These are phyloP conservation scores for Sorex fumeus DNA, from an alignment of 2,113 vertebrate species.

Conservation along the genomic window DNA sequence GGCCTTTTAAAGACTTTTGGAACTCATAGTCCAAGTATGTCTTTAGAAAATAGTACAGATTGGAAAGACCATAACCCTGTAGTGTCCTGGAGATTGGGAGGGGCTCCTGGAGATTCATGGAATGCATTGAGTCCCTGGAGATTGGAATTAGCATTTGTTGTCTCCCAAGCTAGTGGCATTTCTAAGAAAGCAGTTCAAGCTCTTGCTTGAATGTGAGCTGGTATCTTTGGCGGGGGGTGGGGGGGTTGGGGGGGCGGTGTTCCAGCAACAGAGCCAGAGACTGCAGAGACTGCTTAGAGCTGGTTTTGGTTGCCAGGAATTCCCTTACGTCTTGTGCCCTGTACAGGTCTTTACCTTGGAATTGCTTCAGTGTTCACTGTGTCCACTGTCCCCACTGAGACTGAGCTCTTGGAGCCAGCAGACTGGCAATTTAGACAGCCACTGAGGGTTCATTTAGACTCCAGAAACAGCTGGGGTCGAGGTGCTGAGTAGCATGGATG, in stretches of 20 bases:
- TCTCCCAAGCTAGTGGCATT: neutral
- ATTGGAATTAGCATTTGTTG: neutral
- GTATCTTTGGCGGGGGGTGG: neutral
- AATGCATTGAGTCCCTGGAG: neutral
- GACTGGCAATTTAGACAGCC: neutral
- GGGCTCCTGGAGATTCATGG: neutral
- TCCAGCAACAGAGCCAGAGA: neutral
- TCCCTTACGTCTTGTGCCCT: neutral
- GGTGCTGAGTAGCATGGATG: too few relatives aligned
- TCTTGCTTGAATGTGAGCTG: neutral
- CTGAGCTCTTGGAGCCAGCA: conserved; percentile 25
- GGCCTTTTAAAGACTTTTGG: neutral
- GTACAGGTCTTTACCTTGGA: fast-evolving
- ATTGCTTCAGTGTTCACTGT: neutral
- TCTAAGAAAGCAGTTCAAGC: neutral
- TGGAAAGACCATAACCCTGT: neutral
- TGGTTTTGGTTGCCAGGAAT: neutral
- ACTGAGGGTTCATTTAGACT: too few relatives aligned
- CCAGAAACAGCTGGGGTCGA: too few relatives aligned
- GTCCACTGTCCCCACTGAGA: neutral
- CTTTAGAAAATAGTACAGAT: neutral
- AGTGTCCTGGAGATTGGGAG: neutral
- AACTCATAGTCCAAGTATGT: neutral
- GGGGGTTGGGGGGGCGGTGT: too few relatives aligned
- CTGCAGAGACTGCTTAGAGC: fast-evolving